phyloP scores from a whole-genome alignment of 2,888 invertebrate genomes.

The Heteropelma amictum region DNA sequence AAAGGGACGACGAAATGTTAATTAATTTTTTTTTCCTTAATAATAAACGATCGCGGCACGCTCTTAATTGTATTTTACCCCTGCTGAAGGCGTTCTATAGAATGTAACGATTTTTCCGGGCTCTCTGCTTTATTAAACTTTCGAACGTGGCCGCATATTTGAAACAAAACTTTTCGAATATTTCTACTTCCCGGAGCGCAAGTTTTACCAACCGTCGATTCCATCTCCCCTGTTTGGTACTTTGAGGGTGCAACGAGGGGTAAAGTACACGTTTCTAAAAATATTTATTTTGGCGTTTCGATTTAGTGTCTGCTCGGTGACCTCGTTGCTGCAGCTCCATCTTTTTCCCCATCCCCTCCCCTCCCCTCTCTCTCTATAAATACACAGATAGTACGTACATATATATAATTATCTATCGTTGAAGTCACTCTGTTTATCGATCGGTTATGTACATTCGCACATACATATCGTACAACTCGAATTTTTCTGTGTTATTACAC shows the following conservation, averaged over 20 bases:
- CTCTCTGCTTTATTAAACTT: too few relatives aligned
- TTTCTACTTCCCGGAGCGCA: too few relatives aligned
- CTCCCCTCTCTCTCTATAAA: slow-evolving; percentile 10
- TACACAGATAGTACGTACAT: background rate
- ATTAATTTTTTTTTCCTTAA: too few relatives aligned
- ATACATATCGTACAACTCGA: slow-evolving; percentile 20
- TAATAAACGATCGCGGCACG: too few relatives aligned
- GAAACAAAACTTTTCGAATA: too few relatives aligned
- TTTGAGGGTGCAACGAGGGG: background rate
- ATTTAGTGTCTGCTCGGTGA: slow-evolving; percentile 45
- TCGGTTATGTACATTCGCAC: slow-evolving; percentile 28
- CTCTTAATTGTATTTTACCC: too few relatives aligned
- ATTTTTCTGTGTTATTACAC: slow-evolving; percentile 42
- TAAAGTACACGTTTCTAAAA: slow-evolving; percentile 39
- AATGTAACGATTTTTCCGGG: too few relatives aligned
- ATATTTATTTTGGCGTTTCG: slow-evolving; percentile 50
- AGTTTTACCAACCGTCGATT: slow-evolving; percentile 11
- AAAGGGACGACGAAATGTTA: too few relatives aligned
- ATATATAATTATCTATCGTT: slow-evolving; percentile 16
- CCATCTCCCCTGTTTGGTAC: background rate
- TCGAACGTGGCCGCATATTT: too few relatives aligned
- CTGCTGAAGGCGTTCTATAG: too few relatives aligned
- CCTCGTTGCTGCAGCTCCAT: slow-evolving; percentile 43
- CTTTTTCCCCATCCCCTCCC: background rate
- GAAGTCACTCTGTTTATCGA: slow-evolving; percentile 50